Evolutionary conservation across 2,888 invertebrate genomes (phyloP), one percentile per base, ranked within the genome.

Genomic region (Emmelina monodactyla): DNA sequence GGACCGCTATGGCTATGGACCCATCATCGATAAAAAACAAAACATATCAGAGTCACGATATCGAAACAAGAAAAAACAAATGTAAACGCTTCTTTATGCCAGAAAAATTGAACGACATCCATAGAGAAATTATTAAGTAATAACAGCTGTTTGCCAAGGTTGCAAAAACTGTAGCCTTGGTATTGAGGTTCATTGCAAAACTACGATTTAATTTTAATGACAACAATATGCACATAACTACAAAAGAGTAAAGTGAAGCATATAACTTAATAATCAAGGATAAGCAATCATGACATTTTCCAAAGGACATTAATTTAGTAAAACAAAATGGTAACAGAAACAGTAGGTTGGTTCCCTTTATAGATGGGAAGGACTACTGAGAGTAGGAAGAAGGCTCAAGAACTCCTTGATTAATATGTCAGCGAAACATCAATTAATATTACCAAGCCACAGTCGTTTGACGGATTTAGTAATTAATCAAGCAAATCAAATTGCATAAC

Each of bases 311-410:
- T n/a, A n/a, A n/a, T 14, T 14, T 29, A 29, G 13, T 14, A n/a
- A n/a, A n/a, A n/a, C n/a, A n/a, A n/a, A n/a, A n/a, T n/a, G n/a
- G n/a, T n/a, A n/a, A n/a, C n/a, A n/a, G n/a, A n/a, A n/a, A n/a
- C n/a, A n/a, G n/a, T 38, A 19, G 42, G n/a, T 11, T 32, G 6
- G 5, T 11, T 32, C 32, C 32, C n/a, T 22, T 9, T 13, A 10
- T 32, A 31, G 12, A 16, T 32, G 6, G 9, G n/a, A n/a, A 9
- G 19, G 19, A 9, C 19, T 19, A 5, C 5, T 19, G 5, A 19
- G 19, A 9, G 19, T 19, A 9, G 19, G 19, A 5, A 9, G 19
- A 9, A 5, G 19, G 5, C 19, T 19, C 5, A 19, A 19, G 19
- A 19, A 19, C 19, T 19, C 19, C 9, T 5, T 6, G 5, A 19